Base-by-base conservation (phyloP, 2,797 vertebrate genomes). In the Galaxias olidus region DNA sequence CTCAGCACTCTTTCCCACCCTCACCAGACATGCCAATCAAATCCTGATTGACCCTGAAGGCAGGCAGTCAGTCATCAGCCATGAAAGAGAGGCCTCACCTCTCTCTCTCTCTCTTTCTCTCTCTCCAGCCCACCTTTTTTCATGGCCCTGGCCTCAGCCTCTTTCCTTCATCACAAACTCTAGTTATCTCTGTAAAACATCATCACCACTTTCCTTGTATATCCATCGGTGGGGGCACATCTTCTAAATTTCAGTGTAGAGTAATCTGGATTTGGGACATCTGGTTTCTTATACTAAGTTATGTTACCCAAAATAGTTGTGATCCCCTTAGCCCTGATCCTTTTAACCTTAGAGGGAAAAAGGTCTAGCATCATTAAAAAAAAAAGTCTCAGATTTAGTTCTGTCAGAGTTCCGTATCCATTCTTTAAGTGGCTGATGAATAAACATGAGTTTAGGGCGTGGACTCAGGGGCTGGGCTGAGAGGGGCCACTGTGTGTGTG, bases 401-500 rank as follows among this genome's bases (percentile, higher is more conserved):
- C 89, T 86, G 89, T 87, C 86, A 90, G 87, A 76, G 69, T 71
- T 78, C 74, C 78, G 81, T 84, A 80, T 89, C 87, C 87, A 82
- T 76, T 80, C 74, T 88, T 84, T 87, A 90, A 90, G 88, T 89
- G 87, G 81, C 78, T 88, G 84, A 91, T 91, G 89, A 91, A 91
- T 92, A 92, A 88, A 90, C 89, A 92, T 93, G 86, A 92, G 88
- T 17, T 52, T 68, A 81, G 84, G 82, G 72, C 68, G 63, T 69
- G 71, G 46, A 8, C 79, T 83, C 71, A 75, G 84, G 86, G 85
- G 85, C 73, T 71, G 73, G 77, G 78, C 77, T 73, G 67, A 59
- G 61, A 57, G 30, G 30, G 30, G 30, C 30, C 30, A 30, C 30
- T 81, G n/a, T 62, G 67, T 18, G 8, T 20, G 13, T 41, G 59